Evolutionary conservation across 53 echinoderm and acorn worm species (phyloP).

Genomic region (Arbacia lixula): DNA sequence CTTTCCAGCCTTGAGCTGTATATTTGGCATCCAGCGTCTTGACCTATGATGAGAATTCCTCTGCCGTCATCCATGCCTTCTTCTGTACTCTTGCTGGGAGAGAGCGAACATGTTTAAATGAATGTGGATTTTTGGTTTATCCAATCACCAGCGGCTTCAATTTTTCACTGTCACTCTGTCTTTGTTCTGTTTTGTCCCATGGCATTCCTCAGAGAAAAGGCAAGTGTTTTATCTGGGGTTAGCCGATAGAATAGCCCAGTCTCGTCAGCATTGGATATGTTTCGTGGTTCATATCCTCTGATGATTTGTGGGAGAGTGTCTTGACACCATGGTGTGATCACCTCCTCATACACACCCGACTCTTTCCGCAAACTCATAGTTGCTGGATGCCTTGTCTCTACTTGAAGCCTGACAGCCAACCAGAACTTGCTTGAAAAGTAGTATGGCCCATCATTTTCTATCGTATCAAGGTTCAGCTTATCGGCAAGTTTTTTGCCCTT

Average conservation of each 20-base stretch:
- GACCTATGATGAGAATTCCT: slow-evolving; percentile 54
- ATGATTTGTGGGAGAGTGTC: slow-evolving; percentile 21
- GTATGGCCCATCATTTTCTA: slow-evolving; percentile 33
- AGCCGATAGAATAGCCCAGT: slow-evolving; percentile 59
- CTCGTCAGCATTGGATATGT: slow-evolving; percentile 63
- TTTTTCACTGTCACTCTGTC: slow-evolving; percentile 59
- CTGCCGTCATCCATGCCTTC: slow-evolving; percentile 67
- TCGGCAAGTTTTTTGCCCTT: slow-evolving; percentile 10
- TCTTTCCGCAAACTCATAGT: slow-evolving; percentile 28
- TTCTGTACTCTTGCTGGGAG: slow-evolving; percentile 40
- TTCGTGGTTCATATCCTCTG: background rate
- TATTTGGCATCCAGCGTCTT: slow-evolving; percentile 33
- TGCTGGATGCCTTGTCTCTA: slow-evolving; percentile 9
- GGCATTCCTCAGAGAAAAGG: slow-evolving; percentile 42
- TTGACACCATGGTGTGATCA: slow-evolving; percentile 23
- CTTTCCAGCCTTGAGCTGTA: slow-evolving; percentile 17
- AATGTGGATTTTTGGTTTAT: slow-evolving; percentile 49
- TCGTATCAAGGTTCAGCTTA: slow-evolving; percentile 40
- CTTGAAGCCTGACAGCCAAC: slow-evolving; percentile 49
- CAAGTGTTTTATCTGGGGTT: slow-evolving; percentile 48
- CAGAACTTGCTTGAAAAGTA: slow-evolving; percentile 41
- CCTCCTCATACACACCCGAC: slow-evolving; percentile 8
- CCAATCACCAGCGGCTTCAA: slow-evolving; percentile 60
- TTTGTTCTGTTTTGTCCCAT: slow-evolving; percentile 46
- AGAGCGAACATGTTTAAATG: slow-evolving; percentile 10